phyloP scores from a whole-genome alignment of 2,797 vertebrate genomes.

The Peromyscus attwateri region DNA sequence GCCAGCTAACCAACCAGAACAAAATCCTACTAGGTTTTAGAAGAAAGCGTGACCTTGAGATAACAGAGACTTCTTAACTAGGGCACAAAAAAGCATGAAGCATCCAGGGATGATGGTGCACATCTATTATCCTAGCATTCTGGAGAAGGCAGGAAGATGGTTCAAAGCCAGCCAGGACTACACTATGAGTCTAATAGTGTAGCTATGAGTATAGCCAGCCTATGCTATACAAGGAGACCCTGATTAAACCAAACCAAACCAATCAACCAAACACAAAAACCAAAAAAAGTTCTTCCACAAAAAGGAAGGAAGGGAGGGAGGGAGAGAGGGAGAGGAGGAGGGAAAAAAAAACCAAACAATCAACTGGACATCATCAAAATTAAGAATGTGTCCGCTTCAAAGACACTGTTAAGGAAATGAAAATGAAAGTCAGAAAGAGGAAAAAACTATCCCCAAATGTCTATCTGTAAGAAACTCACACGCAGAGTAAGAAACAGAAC shows the following conservation, averaged over 20 bases:
- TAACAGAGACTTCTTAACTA: conserved; percentile 10
- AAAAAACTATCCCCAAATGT: not conserved
- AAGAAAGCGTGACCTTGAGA: conserved; percentile 14
- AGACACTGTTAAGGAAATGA: conserved; percentile 28
- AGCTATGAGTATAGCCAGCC: not conserved
- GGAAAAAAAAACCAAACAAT: not conserved
- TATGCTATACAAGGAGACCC: not conserved
- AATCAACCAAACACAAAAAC: not conserved
- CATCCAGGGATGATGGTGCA: not conserved
- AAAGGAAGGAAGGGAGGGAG: too few species aligned
- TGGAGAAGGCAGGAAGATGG: not conserved
- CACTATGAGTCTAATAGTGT: not conserved
- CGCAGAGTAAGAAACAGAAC: conserved; percentile 3
- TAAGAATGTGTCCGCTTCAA: not conserved
- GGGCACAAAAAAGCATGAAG: not conserved
- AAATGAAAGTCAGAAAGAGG: not conserved
- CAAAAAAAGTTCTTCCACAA: not conserved
- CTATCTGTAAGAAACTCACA: conserved; percentile 20
- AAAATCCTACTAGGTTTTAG: not conserved
- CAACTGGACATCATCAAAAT: not conserved
- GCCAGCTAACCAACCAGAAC: not conserved
- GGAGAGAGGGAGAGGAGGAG: not conserved
- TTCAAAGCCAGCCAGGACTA: not conserved
- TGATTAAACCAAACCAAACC: not conserved
- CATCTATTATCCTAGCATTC: not conserved